phyloP scores from a whole-genome alignment of 2,113 vertebrate genomes.

The Grus americana region DNA sequence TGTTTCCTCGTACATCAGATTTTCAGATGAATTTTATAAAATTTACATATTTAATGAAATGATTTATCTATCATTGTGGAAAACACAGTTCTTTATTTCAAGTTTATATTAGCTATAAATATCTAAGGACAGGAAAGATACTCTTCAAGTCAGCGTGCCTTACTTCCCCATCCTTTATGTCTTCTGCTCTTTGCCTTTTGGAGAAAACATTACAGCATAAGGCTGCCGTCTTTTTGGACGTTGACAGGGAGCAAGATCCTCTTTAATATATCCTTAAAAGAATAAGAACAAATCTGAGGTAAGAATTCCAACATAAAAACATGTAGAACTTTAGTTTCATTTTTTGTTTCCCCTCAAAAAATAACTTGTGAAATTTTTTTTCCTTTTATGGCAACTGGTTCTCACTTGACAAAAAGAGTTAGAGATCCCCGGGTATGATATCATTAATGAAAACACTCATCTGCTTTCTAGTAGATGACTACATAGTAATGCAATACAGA shows the following conservation, averaged over 20 bases:
- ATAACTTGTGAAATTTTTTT: not conserved
- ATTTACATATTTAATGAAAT: slow-evolving; percentile 37
- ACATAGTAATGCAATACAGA: not conserved
- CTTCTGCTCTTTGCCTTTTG: slow-evolving; percentile 83
- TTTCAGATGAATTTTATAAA: slow-evolving; percentile 37
- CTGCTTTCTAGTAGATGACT: not conserved
- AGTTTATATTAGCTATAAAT: slow-evolving; percentile 77
- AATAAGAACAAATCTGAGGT: not conserved
- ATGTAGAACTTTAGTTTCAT: not conserved
- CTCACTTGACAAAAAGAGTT: not conserved
- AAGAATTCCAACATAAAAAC: not conserved
- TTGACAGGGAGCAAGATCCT: slow-evolving; percentile 82
- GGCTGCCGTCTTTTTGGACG: slow-evolving; percentile 88
- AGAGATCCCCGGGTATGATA: not conserved
- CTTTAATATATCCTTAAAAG: slow-evolving; percentile 90
- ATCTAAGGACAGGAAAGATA: slow-evolving; percentile 41
- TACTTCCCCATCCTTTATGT: slow-evolving; percentile 54
- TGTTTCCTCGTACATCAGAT: not conserved
- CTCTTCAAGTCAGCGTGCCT: not conserved
- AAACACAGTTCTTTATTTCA: slow-evolving; percentile 52
- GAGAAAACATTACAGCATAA: slow-evolving; percentile 87
- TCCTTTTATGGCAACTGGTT: not conserved
- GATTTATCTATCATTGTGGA: not conserved
- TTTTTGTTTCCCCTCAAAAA: not conserved
- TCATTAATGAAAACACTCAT: not conserved